Percentiles rank a stretch among this genome's conserved stretches.
Evolutionary conservation across 2,888 invertebrate genomes (phyloP).

Genomic region (Troilus luridus): DNA sequence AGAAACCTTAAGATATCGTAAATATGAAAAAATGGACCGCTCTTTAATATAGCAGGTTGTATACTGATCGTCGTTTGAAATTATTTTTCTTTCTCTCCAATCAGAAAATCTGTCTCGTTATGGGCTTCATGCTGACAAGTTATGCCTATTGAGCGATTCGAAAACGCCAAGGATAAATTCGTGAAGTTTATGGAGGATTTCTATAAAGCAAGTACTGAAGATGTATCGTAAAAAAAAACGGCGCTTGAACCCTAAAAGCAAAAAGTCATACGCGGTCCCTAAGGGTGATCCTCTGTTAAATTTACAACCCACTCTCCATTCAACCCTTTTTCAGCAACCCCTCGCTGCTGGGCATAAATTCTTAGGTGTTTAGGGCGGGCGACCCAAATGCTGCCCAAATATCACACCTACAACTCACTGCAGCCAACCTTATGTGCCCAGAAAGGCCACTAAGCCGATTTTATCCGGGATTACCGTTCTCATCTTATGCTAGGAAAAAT

Average conservation of each 20-base stretch:
- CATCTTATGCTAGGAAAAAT: background rate
- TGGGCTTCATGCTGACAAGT: background rate
- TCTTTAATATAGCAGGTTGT: too few relatives aligned
- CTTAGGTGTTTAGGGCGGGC: background rate
- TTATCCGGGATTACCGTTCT: background rate
- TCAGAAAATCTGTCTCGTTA: background rate
- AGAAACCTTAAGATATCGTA: too few relatives aligned
- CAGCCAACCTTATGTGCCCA: background rate
- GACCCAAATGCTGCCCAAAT: background rate
- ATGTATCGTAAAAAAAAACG: constrained; percentile 4
- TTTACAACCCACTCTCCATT: constrained; percentile 26
- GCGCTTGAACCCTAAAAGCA: background rate
- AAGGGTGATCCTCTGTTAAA: background rate
- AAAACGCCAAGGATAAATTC: background rate
- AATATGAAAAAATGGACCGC: too few relatives aligned
- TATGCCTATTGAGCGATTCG: background rate
- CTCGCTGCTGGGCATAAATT: constrained; percentile 8
- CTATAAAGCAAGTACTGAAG: background rate
- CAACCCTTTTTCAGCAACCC: background rate
- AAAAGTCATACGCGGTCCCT: constrained; percentile 25
- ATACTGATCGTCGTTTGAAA: too few relatives aligned
- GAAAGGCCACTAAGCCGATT: background rate
- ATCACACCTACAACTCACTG: background rate
- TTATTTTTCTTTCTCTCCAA: background rate
- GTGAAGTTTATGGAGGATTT: background rate